Evolutionary conservation across 2,797 vertebrate species (phyloP).

Genomic region (Lutjanus argentimaculatus): DNA sequence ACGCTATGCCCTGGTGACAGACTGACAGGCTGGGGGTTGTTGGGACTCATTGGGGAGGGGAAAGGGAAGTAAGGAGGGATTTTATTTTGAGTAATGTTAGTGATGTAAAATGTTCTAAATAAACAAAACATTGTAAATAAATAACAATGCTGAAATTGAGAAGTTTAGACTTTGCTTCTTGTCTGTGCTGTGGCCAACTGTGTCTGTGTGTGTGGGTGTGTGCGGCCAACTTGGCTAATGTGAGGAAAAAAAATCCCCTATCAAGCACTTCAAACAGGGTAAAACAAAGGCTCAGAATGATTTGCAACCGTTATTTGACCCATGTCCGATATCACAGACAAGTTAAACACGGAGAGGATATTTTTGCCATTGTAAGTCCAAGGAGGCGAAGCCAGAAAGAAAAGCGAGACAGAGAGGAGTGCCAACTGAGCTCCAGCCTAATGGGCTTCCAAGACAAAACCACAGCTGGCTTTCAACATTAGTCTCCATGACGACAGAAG

Average conservation of each 20-base stretch:
- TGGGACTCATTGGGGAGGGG: no score
- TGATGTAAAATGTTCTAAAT: no score
- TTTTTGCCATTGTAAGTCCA: slow-evolving; percentile 60
- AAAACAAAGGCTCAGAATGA: slow-evolving; percentile 63
- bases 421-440: slow-evolving; percentile 75
- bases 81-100: no score
- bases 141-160: no score
- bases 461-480: slow-evolving; percentile 83
- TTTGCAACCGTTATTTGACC: slow-evolving; percentile 60
- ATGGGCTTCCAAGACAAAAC: slow-evolving; percentile 84
- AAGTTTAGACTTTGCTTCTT: slow-evolving; percentile 13
- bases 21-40: no score
- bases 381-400: slow-evolving; percentile 70
- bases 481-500: slow-evolving; percentile 82
- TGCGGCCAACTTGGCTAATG: slow-evolving; percentile 27
- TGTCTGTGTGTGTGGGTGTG: background rate
- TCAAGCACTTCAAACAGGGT: slow-evolving; percentile 37
- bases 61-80: no score
- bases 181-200: slow-evolving; percentile 20
- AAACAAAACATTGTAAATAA: no score
- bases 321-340: slow-evolving; percentile 55
- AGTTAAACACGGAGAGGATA: slow-evolving; percentile 64
- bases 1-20: no score
- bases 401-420: slow-evolving; percentile 72
- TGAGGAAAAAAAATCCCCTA: slow-evolving; percentile 23